A percentile compares a stretch with the other conserved stretches of the same genome.
phyloP scores from a whole-genome alignment of 2,888 invertebrate species.

The Chouioia cunea region DNA sequence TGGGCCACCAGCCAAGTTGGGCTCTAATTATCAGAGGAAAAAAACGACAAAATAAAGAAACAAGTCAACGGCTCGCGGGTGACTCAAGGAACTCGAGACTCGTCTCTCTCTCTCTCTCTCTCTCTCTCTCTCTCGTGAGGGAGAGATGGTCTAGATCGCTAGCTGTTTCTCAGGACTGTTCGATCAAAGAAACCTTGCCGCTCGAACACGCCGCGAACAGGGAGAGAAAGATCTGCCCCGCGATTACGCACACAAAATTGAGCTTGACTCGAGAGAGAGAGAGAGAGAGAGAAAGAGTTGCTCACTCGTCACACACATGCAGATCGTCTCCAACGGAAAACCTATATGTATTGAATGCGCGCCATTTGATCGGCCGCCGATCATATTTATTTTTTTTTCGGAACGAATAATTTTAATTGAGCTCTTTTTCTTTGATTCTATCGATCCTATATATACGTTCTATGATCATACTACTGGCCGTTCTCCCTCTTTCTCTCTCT shows the following conservation, averaged over 20 bases:
- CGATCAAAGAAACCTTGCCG: conserved; percentile 44
- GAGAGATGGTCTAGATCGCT: conserved; percentile 44
- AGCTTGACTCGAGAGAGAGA: neutral
- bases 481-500: conserved; percentile 27
- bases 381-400: no score
- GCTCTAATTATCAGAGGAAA: conserved; percentile 56
- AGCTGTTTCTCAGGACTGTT: conserved; percentile 37
- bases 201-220: conserved; percentile 20
- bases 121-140: no score
- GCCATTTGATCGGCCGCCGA: no score
- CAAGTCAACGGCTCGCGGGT: conserved; percentile 18
- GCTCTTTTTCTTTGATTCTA: conserved; percentile 30
- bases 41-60: conserved; percentile 48
- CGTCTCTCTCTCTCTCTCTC: no score
- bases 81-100: neutral
- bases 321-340: no score
- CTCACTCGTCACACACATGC: no score
- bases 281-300: no score
- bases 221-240: conserved; percentile 30
- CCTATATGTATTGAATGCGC: no score
- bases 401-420: no score
- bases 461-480: no score
- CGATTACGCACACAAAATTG: conserved; percentile 46
- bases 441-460: neutral
- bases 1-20: conserved; percentile 52